Base-by-base conservation (phyloP, 1,140 invertebrate species). In the Drosophila repleta region DNA sequence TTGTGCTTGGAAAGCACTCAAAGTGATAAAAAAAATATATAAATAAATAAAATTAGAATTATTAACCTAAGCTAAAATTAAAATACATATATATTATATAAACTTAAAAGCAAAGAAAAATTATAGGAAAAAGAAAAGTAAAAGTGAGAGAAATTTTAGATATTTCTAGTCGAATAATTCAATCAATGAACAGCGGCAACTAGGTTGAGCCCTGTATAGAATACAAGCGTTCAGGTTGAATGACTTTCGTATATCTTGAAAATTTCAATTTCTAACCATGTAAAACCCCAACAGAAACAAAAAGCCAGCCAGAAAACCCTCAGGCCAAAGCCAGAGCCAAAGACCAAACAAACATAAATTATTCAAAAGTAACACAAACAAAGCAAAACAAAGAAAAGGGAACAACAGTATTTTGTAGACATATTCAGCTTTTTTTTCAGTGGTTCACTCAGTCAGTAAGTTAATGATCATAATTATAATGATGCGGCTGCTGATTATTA, bases 391-490 rank as follows among this genome's bases (percentile, higher is more conserved):
- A 35, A 41, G 24, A 58, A 61, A 72, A 69, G 29, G n/a, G 20
- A 68, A 45, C 24, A 68, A 39, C 62, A 46, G 57, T 35, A 35
- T 58, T 46, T 35, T 62, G 67, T 63, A 29, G 11, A 56, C 20
- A 21, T 66, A 10, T 41, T 46, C 43, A 29, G 43, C 67, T 49
- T 55, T 73, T 39, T 53, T 49, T 45, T 65, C 45, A 68, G 70
- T 72, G 65, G 69, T 57, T 78, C 74, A 78, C 37, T 76, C 76
- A 78, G 82, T 87, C 82, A 87, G 66, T 78, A 61, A 85, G 81
- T 82, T 85, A 85, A 85, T 85, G 82, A 87, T 75, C 46, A 74
- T 84, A 64, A 81, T 78, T 87, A 82, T 85, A 71, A 72, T 60
- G 82, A 81, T 60, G 56, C 48, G 45, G 39, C 51, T 49, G 69